A percentile compares a stretch with the other conserved stretches of the same genome.
phyloP scores from a whole-genome alignment of 2,797 vertebrate species.

The Enteromius anoplus region DNA sequence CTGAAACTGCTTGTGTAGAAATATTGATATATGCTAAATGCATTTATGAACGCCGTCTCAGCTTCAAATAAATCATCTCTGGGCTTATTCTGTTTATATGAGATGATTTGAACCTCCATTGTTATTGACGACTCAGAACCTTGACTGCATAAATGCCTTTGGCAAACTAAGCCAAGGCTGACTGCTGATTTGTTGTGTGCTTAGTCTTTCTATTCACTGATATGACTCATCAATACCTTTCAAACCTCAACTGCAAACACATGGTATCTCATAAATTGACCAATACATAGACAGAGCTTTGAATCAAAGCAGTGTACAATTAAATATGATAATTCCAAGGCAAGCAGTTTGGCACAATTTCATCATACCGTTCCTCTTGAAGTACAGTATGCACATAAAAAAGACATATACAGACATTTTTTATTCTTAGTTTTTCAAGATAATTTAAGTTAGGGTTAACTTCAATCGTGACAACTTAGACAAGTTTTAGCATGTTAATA shows the following conservation, averaged over 20 bases:
- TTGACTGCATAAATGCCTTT: slow-evolving; percentile 9
- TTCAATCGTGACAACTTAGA: not conserved
- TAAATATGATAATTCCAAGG: not conserved
- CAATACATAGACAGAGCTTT: not conserved
- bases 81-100: not conserved
- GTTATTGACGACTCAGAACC: slow-evolving; percentile 16
- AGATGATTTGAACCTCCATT: not conserved
- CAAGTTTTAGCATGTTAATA: not conserved
- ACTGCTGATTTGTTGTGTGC: not conserved
- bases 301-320: not conserved
- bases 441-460: not conserved
- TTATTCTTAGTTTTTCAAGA: not conserved
- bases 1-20: slow-evolving; percentile 27
- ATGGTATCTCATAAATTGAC: not conserved
- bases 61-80: slow-evolving; percentile 23
- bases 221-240: slow-evolving; percentile 29
- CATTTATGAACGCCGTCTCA: not conserved
- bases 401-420: not conserved
- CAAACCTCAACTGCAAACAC: not conserved
- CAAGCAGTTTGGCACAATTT: not conserved
- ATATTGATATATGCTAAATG: slow-evolving; percentile 22
- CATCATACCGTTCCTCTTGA: not conserved
- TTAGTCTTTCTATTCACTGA: slow-evolving; percentile 8
- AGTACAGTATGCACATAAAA: not conserved
- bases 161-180: not conserved